Base-by-base conservation (phyloP, 2,797 vertebrate genomes). In the Oreortyx pictus region DNA sequence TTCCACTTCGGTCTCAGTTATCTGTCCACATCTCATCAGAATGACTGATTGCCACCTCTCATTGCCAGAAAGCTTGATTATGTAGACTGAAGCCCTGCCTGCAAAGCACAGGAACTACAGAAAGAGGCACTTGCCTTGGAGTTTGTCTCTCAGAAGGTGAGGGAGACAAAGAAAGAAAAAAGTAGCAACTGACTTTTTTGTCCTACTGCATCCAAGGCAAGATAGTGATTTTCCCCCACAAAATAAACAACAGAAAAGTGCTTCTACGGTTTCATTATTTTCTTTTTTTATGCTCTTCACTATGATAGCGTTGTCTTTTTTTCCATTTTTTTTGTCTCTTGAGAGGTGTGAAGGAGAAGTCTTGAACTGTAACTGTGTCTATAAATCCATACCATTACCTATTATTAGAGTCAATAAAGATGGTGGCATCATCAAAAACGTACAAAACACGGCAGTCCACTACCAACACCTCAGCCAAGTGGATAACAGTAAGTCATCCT, bases 11-110 rank as follows among this genome's bases (percentile, higher is more conserved):
- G 0, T 80, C 75, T 92, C 75, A 54, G 90, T 79, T 91, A 93
- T 93, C 91, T 93, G 66, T 81, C 82, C 89, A 73, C 89, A 92
- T 95, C 92, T 65, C 89, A 66, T 11, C 4, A 23, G 89, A 95
- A 90, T 92, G 88, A 90, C 76, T 59, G 86, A 92, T 64, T 90
- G 84, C 90, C 76, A 91, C 86, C 82, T 75, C 59, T 0, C 59
- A 11, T 6, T 74, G 81, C 92, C 84, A 89, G 82, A 78, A 90
- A 68, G 73, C 47, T 67, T 78, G 65, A 88, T 72, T 91, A 82
- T 22, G 24, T 59, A 75, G 68, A 61, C 24, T 73, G 72, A 83
- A 90, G 56, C 44, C 62, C 50, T 81, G 82, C 50, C 70, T 81
- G 35, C 61, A 93, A 87, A 72, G 62, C 47, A 56, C 77, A 77